Evolutionary conservation across 2,113 vertebrate species (phyloP), one percentile per base, ranked within the genome.

Genomic region (Gobiocypris rarus): DNA sequence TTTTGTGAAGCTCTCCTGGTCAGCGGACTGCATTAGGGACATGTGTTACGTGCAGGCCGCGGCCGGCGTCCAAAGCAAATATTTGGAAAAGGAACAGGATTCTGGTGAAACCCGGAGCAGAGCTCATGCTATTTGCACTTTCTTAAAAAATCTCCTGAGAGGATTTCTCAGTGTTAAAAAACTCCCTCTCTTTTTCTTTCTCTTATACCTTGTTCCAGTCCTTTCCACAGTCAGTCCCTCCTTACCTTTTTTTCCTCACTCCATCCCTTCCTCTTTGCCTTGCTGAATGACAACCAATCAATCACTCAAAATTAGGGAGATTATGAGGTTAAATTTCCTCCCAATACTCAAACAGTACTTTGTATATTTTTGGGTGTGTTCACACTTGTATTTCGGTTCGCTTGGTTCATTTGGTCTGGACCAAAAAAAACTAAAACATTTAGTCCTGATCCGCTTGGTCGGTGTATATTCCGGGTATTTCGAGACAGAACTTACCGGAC

Each of bases 41-140:
- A 90, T 92, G 91, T 91, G 93, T 93, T 94, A 91, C 92, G 89
- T 89, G 90, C 90, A 90, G 92, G 89, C 89, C 86, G 88, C 89
- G 90, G 92, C 90, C 76, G 78, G 85, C 75, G 81, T 93, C 93
- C 93, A 94, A 93, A 93, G 89, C 92, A 94, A 94, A 94, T 94
- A 94, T 94, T 94, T 94, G 91, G 87, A 91, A 93, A 92, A 90
- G 92, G 93, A 94, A 94, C 93, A 84, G 90, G 92, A 89, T 91
- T 93, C 91, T 94, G 93, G 93, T 92, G 89, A 41, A 80, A 89
- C 88, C 86, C 52, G 76, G 83, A 91, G 83, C 89, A 90, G 89
- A 88, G 89, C 91, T 92, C 91, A 50, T 92, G 93, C 93, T 92
- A 92, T 94, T 93, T 92, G 87, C 92, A 90, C 88, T 92, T 90